A percentile compares a stretch with the other conserved stretches of the same genome.
These are phyloP conservation scores for Drosophila ogumai DNA, from an alignment of 1,140 invertebrate genomes.

Conservation along the genomic window DNA sequence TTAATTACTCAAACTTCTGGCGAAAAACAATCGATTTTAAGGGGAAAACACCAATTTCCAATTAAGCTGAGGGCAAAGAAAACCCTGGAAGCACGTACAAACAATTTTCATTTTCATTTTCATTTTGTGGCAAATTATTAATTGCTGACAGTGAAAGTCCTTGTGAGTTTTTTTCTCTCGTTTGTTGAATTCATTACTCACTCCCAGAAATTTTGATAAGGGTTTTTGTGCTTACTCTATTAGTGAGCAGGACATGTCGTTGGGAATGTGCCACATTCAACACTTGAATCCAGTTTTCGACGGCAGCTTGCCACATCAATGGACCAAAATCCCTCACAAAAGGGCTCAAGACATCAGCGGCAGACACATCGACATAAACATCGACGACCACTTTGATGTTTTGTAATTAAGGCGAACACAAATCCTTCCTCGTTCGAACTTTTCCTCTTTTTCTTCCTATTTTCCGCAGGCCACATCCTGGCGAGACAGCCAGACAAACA, in stretches of 20 bases:
- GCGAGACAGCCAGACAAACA: constrained; percentile 71
- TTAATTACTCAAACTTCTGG: constrained; percentile 74
- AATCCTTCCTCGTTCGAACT: constrained; percentile 53
- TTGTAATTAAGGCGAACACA: constrained; percentile 70
- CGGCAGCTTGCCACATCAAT: constrained; percentile 42
- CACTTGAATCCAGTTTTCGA: constrained; percentile 38
- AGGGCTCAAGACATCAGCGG: constrained; percentile 41
- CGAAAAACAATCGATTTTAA: constrained; percentile 45
- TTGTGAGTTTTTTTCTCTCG: constrained; percentile 32
- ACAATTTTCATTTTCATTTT: constrained; percentile 56
- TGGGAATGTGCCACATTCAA: constrained; percentile 40
- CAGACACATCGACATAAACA: constrained; percentile 14
- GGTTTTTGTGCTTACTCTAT: constrained; percentile 36
- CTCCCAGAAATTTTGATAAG: constrained; percentile 35
- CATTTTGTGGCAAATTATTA: constrained; percentile 63
- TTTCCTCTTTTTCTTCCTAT: constrained; percentile 24
- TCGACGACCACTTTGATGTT: constrained; percentile 71
- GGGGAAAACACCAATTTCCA: constrained; percentile 55
- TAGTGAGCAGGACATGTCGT: constrained; percentile 21
- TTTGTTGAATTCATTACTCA: constrained; percentile 69
- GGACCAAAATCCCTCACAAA: constrained; percentile 40
- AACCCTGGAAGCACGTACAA: constrained; percentile 62
- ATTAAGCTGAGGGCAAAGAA: constrained; percentile 53
- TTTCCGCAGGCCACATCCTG: constrained; percentile 63
- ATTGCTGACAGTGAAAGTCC: constrained; percentile 52